Evolutionary conservation across 1,140 invertebrate genomes (phyloP), one percentile per base, ranked within the genome.

Genomic region (Macrotrachela quadricornifera): DNA sequence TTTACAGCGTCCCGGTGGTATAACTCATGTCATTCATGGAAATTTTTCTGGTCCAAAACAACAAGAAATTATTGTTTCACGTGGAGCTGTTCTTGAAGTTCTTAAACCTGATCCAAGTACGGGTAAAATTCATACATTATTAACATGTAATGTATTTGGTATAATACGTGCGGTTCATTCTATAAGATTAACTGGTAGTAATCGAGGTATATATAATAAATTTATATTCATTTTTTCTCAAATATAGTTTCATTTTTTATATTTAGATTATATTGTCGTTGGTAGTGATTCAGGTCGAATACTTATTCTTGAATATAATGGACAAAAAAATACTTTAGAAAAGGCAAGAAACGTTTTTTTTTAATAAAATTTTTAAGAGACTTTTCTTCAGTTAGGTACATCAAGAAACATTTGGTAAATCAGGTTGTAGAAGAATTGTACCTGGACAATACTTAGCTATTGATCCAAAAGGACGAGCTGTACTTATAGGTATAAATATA

Each of bases 331-430:
- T 76, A 72, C 77, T 14, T 80, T 99, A 62, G 92, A 97, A 56
- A 75, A 73, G 60, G 69, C 70, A 63, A 53, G 52, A 54, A 48
- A 41, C 51, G 13, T 51, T 46, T 13, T 15, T 10, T 21, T 14
- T n/a, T 30, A 44, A 48, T 43, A 14, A 37, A n/a, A 41, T 44
- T 16, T 18, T 46, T 18, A 37, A 36, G 11, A 56, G 37, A 44
- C 39, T 47, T 18, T 46, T 57, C 43, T 41, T 46, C 14, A 18
- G 18, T 36, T 60, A 91, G 69, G 80, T 97, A 17, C 94, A 99
- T 65, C 87, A 95, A 71, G 94, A 99, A 71, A 99, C 92, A 3
- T 97, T 94, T 76, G 94, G 94, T 0, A 99, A 97, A 72, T 95
- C 87, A 61, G 94, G 94, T 49, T 95, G 90, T 64, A 76, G 94